These are phyloP conservation scores for Gallinago media DNA, from an alignment of 2,113 vertebrate species.

Conservation along the genomic window DNA sequence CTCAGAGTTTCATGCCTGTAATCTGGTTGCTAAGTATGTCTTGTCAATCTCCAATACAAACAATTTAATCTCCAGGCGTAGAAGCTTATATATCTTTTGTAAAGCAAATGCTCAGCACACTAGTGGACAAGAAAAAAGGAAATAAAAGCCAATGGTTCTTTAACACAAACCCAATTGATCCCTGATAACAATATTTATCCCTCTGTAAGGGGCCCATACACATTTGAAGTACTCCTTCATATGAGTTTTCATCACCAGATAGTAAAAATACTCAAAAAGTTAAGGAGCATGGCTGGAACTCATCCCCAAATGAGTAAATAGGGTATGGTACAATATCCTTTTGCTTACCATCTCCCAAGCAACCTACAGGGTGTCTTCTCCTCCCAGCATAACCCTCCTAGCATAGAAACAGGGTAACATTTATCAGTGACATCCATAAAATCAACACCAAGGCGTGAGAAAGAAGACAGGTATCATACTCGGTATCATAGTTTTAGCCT, in stretches of 20 bases:
- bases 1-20: background rate
- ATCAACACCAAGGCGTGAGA: background rate
- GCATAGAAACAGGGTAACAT: background rate
- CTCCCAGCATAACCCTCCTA: background rate
- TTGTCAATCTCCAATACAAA: background rate
- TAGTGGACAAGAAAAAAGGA: background rate
- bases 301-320: background rate
- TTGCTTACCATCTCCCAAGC: background rate
- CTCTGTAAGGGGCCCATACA: background rate
- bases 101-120: background rate
- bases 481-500: background rate
- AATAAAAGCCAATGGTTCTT: background rate
- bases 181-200: background rate
- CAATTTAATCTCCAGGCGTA: slow-evolving; percentile 18
- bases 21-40: slow-evolving; percentile 29
- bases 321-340: background rate
- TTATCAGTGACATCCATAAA: background rate
- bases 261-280: background rate
- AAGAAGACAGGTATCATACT: background rate
- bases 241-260: background rate
- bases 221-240: background rate
- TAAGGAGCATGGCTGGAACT: background rate
- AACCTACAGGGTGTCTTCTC: background rate
- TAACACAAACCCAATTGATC: background rate
- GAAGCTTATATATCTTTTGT: background rate